These are phyloP conservation scores for Paramuricea clavata DNA, from an alignment of 92 coral and sea anemone species.

Conservation along the genomic window DNA sequence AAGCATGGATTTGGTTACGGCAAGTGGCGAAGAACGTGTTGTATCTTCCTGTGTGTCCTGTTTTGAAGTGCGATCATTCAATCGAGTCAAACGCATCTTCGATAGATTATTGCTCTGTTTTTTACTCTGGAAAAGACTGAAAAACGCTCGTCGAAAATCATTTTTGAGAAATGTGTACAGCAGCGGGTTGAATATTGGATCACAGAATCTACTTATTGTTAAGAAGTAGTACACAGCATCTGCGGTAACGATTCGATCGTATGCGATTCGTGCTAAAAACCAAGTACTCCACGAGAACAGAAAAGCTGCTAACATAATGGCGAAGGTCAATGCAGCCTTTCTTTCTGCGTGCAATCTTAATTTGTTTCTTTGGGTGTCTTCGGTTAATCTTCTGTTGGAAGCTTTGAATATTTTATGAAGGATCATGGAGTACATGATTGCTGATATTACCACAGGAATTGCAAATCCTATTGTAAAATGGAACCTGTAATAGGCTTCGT, in stretches of 20 bases:
- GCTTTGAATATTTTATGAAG: constrained; percentile 1
- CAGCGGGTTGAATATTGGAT: constrained; percentile 6
- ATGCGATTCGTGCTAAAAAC: background rate
- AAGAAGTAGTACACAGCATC: background rate
- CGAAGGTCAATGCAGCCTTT: background rate
- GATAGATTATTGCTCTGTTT: background rate
- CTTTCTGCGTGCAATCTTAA: background rate
- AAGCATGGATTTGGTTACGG: background rate
- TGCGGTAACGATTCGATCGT: background rate
- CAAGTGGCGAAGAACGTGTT: background rate
- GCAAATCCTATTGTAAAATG: background rate
- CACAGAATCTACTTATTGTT: background rate
- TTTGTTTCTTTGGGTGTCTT: background rate
- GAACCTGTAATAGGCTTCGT: background rate
- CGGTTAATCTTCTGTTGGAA: background rate
- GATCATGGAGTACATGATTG: background rate
- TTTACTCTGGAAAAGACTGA: background rate
- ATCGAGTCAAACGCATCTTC: background rate
- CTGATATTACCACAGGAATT: background rate
- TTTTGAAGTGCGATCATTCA: background rate
- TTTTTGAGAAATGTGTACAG: constrained; percentile 17
- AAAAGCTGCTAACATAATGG: background rate
- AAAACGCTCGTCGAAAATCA: constrained; percentile 2
- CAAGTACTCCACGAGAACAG: background rate
- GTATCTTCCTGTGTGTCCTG: background rate